Conservation (phyloP, 1,140 invertebrate genomes). For the Contarinia nasturtii region DNA sequence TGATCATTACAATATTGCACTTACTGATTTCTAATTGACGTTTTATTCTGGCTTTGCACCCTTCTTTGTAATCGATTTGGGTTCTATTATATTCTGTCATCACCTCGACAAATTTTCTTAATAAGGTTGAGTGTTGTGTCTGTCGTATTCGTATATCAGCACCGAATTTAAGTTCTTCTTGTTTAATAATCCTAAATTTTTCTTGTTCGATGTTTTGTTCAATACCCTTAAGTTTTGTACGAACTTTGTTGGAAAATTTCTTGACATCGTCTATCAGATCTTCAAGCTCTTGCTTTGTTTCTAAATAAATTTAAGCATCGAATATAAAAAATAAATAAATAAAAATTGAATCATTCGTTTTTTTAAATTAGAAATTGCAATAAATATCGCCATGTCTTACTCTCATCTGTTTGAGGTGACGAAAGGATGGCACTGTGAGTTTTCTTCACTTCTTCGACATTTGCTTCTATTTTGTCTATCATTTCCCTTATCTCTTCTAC, state of each 20-base stretch:
- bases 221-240: conserved; percentile 94
- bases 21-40: conserved; percentile 96
- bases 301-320: conserved; percentile 38
- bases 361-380: too few relatives aligned
- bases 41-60: conserved; percentile 98
- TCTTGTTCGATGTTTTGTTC: conserved; percentile 99
- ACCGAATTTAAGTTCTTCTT: conserved; percentile 75
- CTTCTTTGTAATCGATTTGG: conserved; percentile 95
- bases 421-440: conserved; percentile 97
- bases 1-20: conserved; percentile 15
- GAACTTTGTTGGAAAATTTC: conserved; percentile 98
- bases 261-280: conserved; percentile 99
- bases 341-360: not conserved
- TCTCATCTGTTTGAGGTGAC: conserved; percentile 96
- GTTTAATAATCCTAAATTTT: too few relatives aligned
- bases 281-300: conserved; percentile 97
- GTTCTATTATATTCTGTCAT: conserved; percentile 99
- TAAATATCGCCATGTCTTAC: too few relatives aligned
- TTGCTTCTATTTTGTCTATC: conserved; percentile 97
- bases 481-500: conserved; percentile 98
- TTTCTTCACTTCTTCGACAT: conserved; percentile 99
- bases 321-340: conserved; percentile 7
- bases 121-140: conserved; percentile 94
- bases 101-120: conserved; percentile 95
- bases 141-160: conserved; percentile 98